Conservation (phyloP, 2,797 vertebrate genomes). For the Allobates femoralis region DNA sequence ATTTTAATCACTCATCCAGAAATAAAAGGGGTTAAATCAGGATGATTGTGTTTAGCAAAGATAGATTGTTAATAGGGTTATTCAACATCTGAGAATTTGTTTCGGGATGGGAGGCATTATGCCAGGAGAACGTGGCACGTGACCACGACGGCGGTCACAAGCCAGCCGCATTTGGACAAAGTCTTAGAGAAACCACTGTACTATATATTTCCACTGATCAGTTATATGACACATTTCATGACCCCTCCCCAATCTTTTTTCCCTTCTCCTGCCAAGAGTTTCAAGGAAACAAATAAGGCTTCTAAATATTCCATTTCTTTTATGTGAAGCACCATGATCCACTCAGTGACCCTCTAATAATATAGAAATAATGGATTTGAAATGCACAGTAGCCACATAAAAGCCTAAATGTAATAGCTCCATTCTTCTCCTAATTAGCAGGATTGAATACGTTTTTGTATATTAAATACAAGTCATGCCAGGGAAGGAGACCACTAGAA, state of each 20-base stretch:
- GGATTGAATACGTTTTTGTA: conserved; percentile 44
- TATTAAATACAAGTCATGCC: conserved; percentile 41
- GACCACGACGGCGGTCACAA: too few relatives aligned
- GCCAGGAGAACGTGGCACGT: too few relatives aligned
- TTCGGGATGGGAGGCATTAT: too few relatives aligned
- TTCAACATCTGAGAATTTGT: too few relatives aligned
- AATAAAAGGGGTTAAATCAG: neutral
- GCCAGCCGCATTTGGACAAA: too few relatives aligned
- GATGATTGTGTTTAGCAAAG: neutral
- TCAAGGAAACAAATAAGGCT: conserved; percentile 20
- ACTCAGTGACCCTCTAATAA: conserved; percentile 39
- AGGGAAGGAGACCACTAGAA: conserved; percentile 37
- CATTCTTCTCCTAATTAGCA: conserved; percentile 53
- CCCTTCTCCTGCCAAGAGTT: neutral
- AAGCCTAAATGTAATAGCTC: conserved; percentile 39
- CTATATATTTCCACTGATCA: neutral
- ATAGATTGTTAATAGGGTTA: neutral
- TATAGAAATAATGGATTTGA: conserved; percentile 42
- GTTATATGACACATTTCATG: neutral
- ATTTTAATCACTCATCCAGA: neutral
- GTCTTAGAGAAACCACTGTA: neutral
- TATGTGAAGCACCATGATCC: conserved; percentile 23
- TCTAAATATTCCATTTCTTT: conserved; percentile 36
- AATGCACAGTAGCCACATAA: conserved; percentile 47
- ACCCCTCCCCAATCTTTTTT: neutral